Base-by-base conservation (phyloP, 2,888 invertebrate species). In the Pseudolycoriella hygida region DNA sequence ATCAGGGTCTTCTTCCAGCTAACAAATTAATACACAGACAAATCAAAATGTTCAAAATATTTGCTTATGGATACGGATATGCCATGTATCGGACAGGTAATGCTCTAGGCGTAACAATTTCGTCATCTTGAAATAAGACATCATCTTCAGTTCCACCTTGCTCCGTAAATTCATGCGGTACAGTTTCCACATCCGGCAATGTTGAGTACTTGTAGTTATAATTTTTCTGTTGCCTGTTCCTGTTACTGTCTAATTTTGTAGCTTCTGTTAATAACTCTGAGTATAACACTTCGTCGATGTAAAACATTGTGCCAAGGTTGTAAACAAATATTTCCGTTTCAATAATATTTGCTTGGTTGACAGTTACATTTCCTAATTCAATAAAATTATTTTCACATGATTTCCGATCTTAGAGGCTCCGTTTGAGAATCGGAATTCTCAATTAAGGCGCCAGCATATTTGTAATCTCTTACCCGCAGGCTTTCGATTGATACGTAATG, bases 251-350 rank as follows among this genome's bases (percentile, higher is more conserved):
- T 38, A 46, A 25, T 30, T 43, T 2, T n/a, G 20, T 34, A 6
- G 55, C n/a, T 19, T 56, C 58, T 46, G 55, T 55, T 12, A 59
- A 52, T 46, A 64, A 56, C 44, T 65, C 62, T 15, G 66, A 62
- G 55, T 72, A 74, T 6, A 76, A 60, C 46, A 76, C 68, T 52
- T 70, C 70, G 54, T 75, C 72, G 47, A 76, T 67, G 54, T 71
- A 74, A 58, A 72, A 75, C 73, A 76, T 74, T 47, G 74, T 76
- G 40, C 76, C 76, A 52, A 76, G 57, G 57, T 76, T 76, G 58
- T 76, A 76, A 34, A 76, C 74, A 54, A 74, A 76, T 17, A 74
- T 69, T 59, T 76, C 74, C 53, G 70, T 70, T 57, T 75, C 73
- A 17, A 72, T 68, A 37, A 75, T 71, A 51, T 67, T 65, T 12